Conservation (phyloP, 64 coral and sea anemone genomes). For the Montipora foliosa region DNA sequence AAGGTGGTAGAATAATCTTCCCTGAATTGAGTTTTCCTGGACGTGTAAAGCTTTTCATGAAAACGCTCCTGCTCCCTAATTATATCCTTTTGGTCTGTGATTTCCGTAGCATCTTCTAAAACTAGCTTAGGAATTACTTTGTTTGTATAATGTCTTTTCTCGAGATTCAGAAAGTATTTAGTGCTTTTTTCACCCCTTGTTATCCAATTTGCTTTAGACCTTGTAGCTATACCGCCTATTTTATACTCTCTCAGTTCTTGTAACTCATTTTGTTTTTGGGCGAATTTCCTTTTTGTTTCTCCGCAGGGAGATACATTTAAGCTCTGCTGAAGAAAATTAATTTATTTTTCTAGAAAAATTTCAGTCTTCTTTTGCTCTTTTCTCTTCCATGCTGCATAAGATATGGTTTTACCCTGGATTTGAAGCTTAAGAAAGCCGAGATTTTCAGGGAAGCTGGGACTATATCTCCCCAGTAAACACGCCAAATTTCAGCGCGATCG, state of each 20-base stretch:
- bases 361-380: background rate
- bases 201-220: background rate
- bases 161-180: constrained; percentile 17
- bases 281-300: too few species aligned
- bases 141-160: constrained; percentile 1
- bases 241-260: too few species aligned
- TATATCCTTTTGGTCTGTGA: constrained; percentile 14
- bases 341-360: background rate
- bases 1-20: background rate
- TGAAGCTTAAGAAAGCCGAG: background rate
- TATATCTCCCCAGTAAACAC: too few species aligned
- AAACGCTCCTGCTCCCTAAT: constrained; percentile 2
- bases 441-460: too few species aligned
- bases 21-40: background rate
- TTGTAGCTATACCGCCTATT: too few species aligned
- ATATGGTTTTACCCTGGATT: background rate
- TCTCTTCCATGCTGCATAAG: background rate
- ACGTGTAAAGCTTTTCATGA: constrained; percentile 4
- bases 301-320: too few species aligned
- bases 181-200: constrained; percentile 1
- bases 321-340: too few species aligned
- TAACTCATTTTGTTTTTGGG: too few species aligned
- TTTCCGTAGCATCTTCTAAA: too few species aligned
- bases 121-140: background rate
- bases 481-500: too few species aligned